Evolutionary conservation across 2,797 vertebrate species (phyloP), one percentile per base, ranked within the genome.

Genomic region (Taenioides sp.): DNA sequence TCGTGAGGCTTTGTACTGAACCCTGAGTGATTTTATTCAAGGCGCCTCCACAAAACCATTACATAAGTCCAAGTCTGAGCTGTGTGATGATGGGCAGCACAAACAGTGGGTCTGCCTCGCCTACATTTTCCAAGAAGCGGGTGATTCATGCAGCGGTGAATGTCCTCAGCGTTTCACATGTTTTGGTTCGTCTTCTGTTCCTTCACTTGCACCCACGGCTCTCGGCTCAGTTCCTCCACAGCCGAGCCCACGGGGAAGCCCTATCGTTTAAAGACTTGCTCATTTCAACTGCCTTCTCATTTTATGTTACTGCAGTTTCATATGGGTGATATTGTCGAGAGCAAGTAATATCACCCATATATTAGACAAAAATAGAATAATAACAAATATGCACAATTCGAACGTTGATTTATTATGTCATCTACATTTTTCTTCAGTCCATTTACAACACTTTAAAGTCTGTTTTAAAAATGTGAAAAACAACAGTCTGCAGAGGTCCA

Each of bases 91-190:
- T 78, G 75, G 82, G 80, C 83, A 73, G 70, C 76, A 57, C 65
- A 81, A 37, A 55, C 81, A 75, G 75, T 84, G 80, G 83, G 72
- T 78, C 69, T 78, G 76, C 86, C 85, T 86, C 80, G 77, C 82
- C 89, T 73, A 87, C 84, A 80, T 84, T 85, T 89, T 82, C 80
- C 79, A 78, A 84, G 83, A 86, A 86, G 63, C 79, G 72, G 61
- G 70, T 91, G 89, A 91, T 90, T 92, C 89, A 91, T 86, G 27
- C 74, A 62, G 70, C 76, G 49, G 75, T 87, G 77, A 86, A 76
- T 54, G 73, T 78, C 65, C 82, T 78, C 72, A 75, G 52, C 28
- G 63, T 54, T 31, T 20, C 20, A 4, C 28, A 0, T 37, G 60
- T 37, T 62, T 37, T 66, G 55, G 25, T 62, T 11, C 10, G 18